These are phyloP conservation scores for Ennomos quercinarius DNA, from an alignment of 2,888 invertebrate species.

Conservation along the genomic window DNA sequence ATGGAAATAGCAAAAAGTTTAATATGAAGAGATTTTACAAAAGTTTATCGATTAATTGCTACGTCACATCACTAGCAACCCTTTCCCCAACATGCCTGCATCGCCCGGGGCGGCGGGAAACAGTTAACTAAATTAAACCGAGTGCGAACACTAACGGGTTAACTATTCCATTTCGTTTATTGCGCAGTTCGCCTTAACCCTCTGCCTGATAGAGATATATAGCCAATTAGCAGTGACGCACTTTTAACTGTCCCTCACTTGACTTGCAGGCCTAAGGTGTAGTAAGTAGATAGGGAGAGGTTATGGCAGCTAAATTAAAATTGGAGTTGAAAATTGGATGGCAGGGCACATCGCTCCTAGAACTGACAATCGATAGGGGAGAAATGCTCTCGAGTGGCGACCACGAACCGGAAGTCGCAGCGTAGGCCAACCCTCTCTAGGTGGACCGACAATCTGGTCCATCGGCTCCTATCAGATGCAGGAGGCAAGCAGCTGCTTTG, in stretches of 20 bases:
- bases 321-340: too few species aligned
- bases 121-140: slow-evolving; percentile 85
- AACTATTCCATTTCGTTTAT: slow-evolving; percentile 85
- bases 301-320: too few species aligned
- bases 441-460: too few species aligned
- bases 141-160: slow-evolving; percentile 84
- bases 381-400: too few species aligned
- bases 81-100: slow-evolving; percentile 72
- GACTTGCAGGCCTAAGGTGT: background rate
- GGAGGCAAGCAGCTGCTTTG: too few species aligned
- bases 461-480: too few species aligned
- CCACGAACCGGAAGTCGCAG: too few species aligned
- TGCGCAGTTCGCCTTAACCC: slow-evolving; percentile 78
- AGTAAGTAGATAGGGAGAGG: too few species aligned
- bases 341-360: too few species aligned
- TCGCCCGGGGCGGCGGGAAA: slow-evolving; percentile 60
- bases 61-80: slow-evolving; percentile 68
- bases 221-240: slow-evolving; percentile 73
- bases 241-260: slow-evolving; percentile 49
- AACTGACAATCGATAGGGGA: too few species aligned
- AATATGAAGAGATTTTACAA: background rate
- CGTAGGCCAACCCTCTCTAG: too few species aligned
- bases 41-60: slow-evolving; percentile 6
- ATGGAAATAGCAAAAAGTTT: too few species aligned
- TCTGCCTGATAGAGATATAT: slow-evolving; percentile 82